Evolutionary conservation across 2,888 invertebrate species (phyloP).

Genomic region (Heteromurus nitidus): DNA sequence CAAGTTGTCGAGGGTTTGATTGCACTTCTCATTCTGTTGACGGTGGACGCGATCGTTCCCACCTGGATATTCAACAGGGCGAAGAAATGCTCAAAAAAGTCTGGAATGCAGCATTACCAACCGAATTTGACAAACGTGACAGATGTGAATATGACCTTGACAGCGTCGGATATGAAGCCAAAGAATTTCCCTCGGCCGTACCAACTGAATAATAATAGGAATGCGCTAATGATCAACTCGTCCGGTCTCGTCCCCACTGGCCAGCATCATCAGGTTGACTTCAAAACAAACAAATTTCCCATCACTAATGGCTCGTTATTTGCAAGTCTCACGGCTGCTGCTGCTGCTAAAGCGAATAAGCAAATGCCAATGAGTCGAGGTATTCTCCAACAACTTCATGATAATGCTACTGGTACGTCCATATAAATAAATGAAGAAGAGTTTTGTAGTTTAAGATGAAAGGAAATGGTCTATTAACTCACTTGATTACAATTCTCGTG

Average conservation of each 20-base stretch:
- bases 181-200: slow-evolving; percentile 45
- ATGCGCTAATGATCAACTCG: slow-evolving; percentile 39
- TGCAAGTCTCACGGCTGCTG: slow-evolving; percentile 65
- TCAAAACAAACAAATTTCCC: slow-evolving; percentile 67
- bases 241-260: slow-evolving; percentile 46
- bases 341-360: slow-evolving; percentile 46
- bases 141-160: slow-evolving; percentile 60
- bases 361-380: slow-evolving; percentile 3
- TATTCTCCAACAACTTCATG: slow-evolving; percentile 51
- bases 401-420: slow-evolving; percentile 37
- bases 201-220: slow-evolving; percentile 51
- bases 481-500: slow-evolving; percentile 29
- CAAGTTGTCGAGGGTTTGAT: slow-evolving; percentile 66
- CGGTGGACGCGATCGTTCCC: slow-evolving; percentile 67
- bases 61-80: slow-evolving; percentile 65
- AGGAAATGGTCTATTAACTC: slow-evolving; percentile 56
- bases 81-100: slow-evolving; percentile 40
- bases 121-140: slow-evolving; percentile 63
- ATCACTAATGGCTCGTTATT: slow-evolving; percentile 70
- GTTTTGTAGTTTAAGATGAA: background rate
- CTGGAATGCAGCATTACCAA: slow-evolving; percentile 46
- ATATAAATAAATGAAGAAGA: background rate
- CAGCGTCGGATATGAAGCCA: slow-evolving; percentile 35
- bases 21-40: slow-evolving; percentile 63
- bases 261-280: slow-evolving; percentile 45